Evolutionary conservation across 2,888 invertebrate genomes (phyloP), one percentile per base, ranked within the genome.

Genomic region (Abrostola tripartita): DNA sequence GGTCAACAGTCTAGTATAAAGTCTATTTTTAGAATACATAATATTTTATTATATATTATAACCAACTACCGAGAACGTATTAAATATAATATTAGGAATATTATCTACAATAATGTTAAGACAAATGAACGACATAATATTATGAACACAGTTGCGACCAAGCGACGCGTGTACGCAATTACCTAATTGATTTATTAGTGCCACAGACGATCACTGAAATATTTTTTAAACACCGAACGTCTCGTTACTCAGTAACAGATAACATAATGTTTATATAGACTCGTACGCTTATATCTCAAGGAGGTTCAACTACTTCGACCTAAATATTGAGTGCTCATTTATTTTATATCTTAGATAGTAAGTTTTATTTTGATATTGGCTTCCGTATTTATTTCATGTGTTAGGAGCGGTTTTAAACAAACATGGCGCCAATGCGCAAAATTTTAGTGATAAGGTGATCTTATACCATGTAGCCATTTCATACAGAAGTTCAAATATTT

Each of bases 221-320:
- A 66, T 68, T 78, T 66, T 69, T 71, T 61, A 65, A 65, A 65
- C 68, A 63, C 63, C 52, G 9, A 55, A 54, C 61, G 44, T 41
- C 42, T 68, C 11, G 40, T 47, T 47, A 24, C 61, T 59, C 58
- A 8, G 60, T 66, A 53, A 61, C 44, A 72, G 74, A 82, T 81
- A 84, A 81, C 77, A 78, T 60, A 78, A 81, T 80, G 78, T 81
- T 83, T 82, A 82, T 81, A 84, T 74, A 81, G 74, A 80, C 77
- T 78, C 74, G 72, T 60, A 74, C 78, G 74, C 68, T 77, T 76
- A 81, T 84, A 86, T 85, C 82, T 90, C 88, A 85, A 90, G 89
- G 88, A 85, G 85, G 80, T 85, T 90, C 86, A 88, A 89, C 88
- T 83, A 82, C 80, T 83, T 79, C 82, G 90, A 85, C 90, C 90